A percentile compares a stretch with the other conserved stretches of the same genome.
Evolutionary conservation across 1,140 invertebrate species (phyloP).

Genomic region (Hirudo medicinalis): DNA sequence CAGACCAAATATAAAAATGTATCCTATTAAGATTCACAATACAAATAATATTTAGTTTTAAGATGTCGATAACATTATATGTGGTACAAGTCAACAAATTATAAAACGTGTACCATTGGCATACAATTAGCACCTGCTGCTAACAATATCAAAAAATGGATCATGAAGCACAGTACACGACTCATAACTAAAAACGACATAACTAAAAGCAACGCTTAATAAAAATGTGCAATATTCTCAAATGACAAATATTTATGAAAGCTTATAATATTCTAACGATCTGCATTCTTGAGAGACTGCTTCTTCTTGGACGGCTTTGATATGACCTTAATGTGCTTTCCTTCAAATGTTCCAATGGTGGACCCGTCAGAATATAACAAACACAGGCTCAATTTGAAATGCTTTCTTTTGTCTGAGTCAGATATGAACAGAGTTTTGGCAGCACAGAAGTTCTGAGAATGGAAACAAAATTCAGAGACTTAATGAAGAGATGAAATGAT

Average conservation of each 20-base stretch:
- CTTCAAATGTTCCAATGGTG: constrained; percentile 95
- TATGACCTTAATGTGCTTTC: constrained; percentile 98
- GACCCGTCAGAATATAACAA: constrained; percentile 98
- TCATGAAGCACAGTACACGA: no score
- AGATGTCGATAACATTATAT: no score
- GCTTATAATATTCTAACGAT: constrained; percentile 49
- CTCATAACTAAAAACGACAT: no score
- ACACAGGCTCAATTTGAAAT: constrained; percentile 96
- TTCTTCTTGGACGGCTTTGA: constrained; percentile 99
- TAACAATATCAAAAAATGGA: no score
- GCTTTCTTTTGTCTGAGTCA: constrained; percentile 97
- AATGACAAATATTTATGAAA: not conserved
- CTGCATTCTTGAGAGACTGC: constrained; percentile 97
- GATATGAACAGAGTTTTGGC: constrained; percentile 98
- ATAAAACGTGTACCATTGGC: no score
- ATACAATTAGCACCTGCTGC: no score
- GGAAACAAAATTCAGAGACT: constrained; percentile 12
- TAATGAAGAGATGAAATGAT: not conserved
- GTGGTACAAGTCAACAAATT: no score
- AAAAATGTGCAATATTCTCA: no score
- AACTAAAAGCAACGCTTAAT: not conserved
- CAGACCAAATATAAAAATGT: constrained; percentile 28
- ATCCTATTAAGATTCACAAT: no score
- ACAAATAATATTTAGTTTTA: no score
- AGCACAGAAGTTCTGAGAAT: constrained; percentile 84